phyloP scores from a whole-genome alignment of 1,140 invertebrate species.

The Globodera rostochiensis region DNA sequence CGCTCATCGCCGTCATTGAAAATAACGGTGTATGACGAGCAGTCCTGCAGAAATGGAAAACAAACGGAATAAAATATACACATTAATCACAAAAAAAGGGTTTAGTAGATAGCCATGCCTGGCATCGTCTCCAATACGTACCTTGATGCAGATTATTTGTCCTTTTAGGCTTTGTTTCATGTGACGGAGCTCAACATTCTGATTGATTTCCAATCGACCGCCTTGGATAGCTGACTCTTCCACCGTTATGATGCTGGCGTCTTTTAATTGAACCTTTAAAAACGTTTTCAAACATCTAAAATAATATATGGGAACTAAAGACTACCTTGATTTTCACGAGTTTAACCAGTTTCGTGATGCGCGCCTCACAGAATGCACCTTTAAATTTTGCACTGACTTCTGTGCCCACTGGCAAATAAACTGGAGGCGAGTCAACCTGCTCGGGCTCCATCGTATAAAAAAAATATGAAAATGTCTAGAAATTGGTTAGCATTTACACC shows the following conservation, averaged over 20 bases:
- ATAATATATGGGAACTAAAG: neutral
- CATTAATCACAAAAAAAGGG: neutral
- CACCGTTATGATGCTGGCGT: slow-evolving; percentile 77
- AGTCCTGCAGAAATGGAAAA: slow-evolving; percentile 72
- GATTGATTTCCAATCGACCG: slow-evolving; percentile 39
- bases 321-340: slow-evolving; percentile 90
- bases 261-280: slow-evolving; percentile 79
- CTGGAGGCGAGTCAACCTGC: neutral
- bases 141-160: slow-evolving; percentile 90
- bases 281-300: slow-evolving; percentile 3
- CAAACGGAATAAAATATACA: slow-evolving; percentile 25
- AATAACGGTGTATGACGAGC: slow-evolving; percentile 2
- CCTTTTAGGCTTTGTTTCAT: slow-evolving; percentile 74
- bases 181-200: slow-evolving; percentile 39
- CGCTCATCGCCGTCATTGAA: slow-evolving; percentile 98
- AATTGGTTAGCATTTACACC: too few species aligned
- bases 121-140: slow-evolving; percentile 68
- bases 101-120: neutral
- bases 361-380: slow-evolving; percentile 99
- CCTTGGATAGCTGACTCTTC: slow-evolving; percentile 55
- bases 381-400: slow-evolving; percentile 99
- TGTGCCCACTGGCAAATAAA: slow-evolving; percentile 82
- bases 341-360: slow-evolving; percentile 86
- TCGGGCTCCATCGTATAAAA: neutral
- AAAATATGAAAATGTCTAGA: neutral